Evolutionary conservation across 1,140 invertebrate species (phyloP), one percentile per base, ranked within the genome.

Genomic region (Goniozus legneri): DNA sequence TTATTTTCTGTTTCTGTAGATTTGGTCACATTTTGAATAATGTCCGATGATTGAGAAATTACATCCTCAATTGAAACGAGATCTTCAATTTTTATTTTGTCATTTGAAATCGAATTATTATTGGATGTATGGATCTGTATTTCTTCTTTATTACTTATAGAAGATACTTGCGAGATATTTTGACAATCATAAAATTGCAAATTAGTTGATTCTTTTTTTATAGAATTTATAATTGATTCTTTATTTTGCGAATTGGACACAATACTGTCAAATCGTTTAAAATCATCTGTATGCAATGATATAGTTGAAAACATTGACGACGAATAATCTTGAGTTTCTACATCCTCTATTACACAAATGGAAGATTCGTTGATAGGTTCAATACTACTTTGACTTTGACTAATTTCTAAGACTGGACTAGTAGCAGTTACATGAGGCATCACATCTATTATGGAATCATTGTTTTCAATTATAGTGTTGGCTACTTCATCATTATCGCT

Each of bases 131-230:
- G n/a, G n/a, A n/a, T n/a, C n/a, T n/a, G n/a, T n/a, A n/a, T n/a
- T n/a, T n/a, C n/a, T n/a, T n/a, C n/a, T n/a, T n/a, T n/a, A n/a
- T n/a, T n/a, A n/a, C n/a, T n/a, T n/a, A n/a, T n/a, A n/a, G n/a
- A n/a, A n/a, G 52, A 58, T n/a, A 41, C 31, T 8, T 61, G 47
- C 1, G 66, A 70, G 20, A 70, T 69, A 6, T 46, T 46, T 20
- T 63, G 24, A 27, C 4, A 27, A 16, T 31, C 13, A 21, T 27
- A 21, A 8, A 33, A n/a, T 35, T 10, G 14, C 19, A 15, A 16
- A 2, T 38, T 21, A 3, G 13, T 14, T 8, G 15, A 2, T 8
- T 30, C 16, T 12, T 24, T 3, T 14, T 39, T 36, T 1, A 39
- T 1, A 8, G 14, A 18, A 7, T 20, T 39, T 21, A 31, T 19